Evolutionary conservation across 2,888 invertebrate species (phyloP), one percentile per base, ranked within the genome.

Genomic region (Limnephilus rhombicus): DNA sequence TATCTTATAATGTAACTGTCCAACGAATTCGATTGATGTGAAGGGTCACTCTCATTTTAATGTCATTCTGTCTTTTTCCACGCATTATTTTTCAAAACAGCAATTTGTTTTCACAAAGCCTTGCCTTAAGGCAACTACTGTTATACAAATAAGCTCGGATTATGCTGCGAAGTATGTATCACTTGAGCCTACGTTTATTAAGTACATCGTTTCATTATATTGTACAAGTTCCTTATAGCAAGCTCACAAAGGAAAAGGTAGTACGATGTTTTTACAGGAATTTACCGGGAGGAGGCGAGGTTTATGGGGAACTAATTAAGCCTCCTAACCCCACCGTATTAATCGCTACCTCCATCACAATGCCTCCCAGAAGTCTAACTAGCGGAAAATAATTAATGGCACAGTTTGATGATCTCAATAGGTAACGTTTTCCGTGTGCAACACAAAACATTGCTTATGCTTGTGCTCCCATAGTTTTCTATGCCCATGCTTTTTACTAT

Each of bases 301-400:
- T n/a, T 68, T 68, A 82, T 82, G 82, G 34, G 82, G 34, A 83
- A 24, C 34, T 83, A 83, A 83, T 83, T 83, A 24, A 37, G 24
- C 37, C 37, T 83, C 34, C 34, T 15, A 83, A 83, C 11, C 83
- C 24, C 5, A 34, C 83, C 37, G 18, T 83, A 34, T 83, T 37
- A 34, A 82, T 82, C 34, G 82, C 31, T 82, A 34, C 11, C 29
- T 34, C 82, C 82, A 83, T 41, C 83, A 83, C 34, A 83, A 18
- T 37, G 83, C 37, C 37, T 83, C 83, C 15, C 34, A 83, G 83
- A 83, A 83, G 34, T 12, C 83, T 83, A 41, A 34, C 24, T 80
- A 89, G 53, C 89, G 68, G 89, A 89, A 89, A 80, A 80, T 89
- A 89, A 89, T 88, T n/a, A 53, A 53, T 31, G 29, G 29, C 88